These are phyloP conservation scores for Morus bassanus DNA, from an alignment of 2,797 vertebrate genomes.

Conservation along the genomic window DNA sequence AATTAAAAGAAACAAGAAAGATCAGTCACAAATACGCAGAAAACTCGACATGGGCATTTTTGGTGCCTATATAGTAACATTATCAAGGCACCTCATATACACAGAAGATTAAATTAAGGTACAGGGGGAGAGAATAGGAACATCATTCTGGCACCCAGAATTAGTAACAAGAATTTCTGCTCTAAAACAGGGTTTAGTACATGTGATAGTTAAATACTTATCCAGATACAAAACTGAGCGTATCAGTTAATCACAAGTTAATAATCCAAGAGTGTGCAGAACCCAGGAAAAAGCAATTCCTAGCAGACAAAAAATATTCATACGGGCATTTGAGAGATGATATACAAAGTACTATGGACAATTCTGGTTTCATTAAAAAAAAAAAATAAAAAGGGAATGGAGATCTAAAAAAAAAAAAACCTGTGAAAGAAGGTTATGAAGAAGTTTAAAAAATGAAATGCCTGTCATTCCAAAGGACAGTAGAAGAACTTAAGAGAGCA, in stretches of 20 bases:
- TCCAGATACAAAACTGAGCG: too few relatives aligned
- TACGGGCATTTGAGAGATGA: too few relatives aligned
- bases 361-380: not conserved
- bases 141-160: not conserved
- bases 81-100: not conserved
- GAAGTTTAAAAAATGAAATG: too few relatives aligned
- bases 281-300: not conserved
- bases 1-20: not conserved
- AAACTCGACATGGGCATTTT: not conserved
- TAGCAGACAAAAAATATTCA: too few relatives aligned
- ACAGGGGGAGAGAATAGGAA: not conserved
- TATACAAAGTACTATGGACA: too few relatives aligned
- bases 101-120: not conserved
- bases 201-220: not conserved
- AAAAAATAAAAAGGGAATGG: not conserved
- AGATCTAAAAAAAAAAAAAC: not conserved
- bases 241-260: too few relatives aligned
- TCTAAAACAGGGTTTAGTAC: not conserved
- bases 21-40: not conserved
- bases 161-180: not conserved
- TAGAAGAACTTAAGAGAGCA: too few relatives aligned
- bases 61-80: not conserved
- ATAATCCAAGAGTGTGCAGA: not conserved
- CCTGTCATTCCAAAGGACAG: too few relatives aligned
- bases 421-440: not conserved